Conservation (phyloP, 1,140 invertebrate species). For the Agrypnia vestita region DNA sequence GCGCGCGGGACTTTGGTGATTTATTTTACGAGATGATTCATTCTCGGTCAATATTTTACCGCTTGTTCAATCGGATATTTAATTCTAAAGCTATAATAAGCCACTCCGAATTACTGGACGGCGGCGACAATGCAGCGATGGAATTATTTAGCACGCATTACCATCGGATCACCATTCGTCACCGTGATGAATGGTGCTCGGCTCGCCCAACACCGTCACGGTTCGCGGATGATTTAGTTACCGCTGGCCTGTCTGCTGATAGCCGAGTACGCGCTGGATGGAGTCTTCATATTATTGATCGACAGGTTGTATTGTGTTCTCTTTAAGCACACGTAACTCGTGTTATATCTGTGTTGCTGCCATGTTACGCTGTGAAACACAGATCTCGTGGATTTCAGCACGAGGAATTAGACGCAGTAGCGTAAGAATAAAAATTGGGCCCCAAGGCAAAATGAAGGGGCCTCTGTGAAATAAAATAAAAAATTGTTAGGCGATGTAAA, state of each 20-base stretch:
- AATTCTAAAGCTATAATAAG: slow-evolving; percentile 36
- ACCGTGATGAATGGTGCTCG: slow-evolving; percentile 39
- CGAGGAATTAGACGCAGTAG: no score
- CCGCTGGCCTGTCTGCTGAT: not conserved
- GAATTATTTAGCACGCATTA: slow-evolving; percentile 58
- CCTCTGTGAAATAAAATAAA: no score
- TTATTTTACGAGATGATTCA: slow-evolving; percentile 49
- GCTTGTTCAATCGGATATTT: slow-evolving; percentile 52
- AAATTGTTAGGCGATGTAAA: no score
- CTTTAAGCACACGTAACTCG: no score
- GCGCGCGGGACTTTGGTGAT: slow-evolving; percentile 2
- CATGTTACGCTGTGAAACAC: no score
- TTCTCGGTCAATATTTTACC: slow-evolving; percentile 40
- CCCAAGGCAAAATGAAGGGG: no score
- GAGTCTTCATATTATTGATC: slow-evolving; percentile 13
- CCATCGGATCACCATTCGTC: slow-evolving; percentile 57
- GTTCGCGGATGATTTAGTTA: slow-evolving; percentile 45
- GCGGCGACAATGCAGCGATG: slow-evolving; percentile 44
- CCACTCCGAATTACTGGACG: slow-evolving; percentile 22
- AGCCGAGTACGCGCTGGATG: not conserved
- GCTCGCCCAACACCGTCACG: not conserved
- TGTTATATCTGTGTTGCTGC: no score
- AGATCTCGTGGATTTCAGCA: no score
- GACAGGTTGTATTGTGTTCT: not conserved
- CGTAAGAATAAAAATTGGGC: no score